A percentile compares a stretch with the other conserved stretches of the same genome.
These are phyloP conservation scores for Poeciliopsis gracilis DNA, from an alignment of 2,797 vertebrate species.

Conservation along the genomic window DNA sequence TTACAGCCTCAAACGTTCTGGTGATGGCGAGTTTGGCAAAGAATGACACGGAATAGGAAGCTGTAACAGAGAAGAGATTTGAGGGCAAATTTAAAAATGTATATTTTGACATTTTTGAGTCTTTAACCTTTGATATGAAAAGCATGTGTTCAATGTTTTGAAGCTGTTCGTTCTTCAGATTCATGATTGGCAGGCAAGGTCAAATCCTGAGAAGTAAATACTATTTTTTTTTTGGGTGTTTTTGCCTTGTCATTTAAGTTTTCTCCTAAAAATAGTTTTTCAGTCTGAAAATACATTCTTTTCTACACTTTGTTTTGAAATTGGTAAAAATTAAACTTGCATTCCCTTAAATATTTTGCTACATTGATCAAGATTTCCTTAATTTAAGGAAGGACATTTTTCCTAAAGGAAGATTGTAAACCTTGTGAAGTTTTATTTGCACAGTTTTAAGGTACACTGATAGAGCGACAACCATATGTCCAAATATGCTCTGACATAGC, in stretches of 20 bases:
- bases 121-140: background rate
- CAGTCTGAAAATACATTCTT: background rate
- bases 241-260: background rate
- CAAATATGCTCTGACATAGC: no score
- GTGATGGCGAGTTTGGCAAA: background rate
- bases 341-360: background rate
- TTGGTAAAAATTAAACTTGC: background rate
- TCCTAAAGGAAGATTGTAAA: no score
- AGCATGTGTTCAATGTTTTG: background rate
- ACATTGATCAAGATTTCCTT: background rate
- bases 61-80: background rate
- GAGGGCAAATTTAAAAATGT: background rate
- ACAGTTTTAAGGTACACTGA: no score
- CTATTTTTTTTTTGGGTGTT: background rate
- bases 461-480: no score
- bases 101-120: background rate
- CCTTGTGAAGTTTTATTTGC: no score
- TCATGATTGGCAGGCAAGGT: background rate
- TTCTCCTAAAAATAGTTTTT: background rate
- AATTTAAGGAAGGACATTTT: background rate
- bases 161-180: background rate
- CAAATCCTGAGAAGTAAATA: background rate
- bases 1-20: constrained; percentile 3
- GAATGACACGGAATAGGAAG: background rate
- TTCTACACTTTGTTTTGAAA: background rate